Conservation (phyloP, 1,140 invertebrate species). For the Cherax quadricarinatus region DNA sequence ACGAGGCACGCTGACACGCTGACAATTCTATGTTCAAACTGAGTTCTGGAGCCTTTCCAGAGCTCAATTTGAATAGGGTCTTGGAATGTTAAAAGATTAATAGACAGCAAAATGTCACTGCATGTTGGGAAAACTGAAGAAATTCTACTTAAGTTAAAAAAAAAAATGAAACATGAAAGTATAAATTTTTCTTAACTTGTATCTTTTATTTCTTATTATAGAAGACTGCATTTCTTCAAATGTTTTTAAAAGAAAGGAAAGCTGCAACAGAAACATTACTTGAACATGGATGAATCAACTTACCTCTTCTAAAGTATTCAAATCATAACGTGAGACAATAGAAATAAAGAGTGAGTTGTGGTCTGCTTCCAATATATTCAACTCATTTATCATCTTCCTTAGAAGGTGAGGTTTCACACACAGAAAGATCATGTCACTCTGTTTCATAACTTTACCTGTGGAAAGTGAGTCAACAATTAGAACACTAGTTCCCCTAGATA, state of each 20-base stretch:
- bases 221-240: neutral
- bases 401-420: slow-evolving; percentile 69
- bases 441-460: slow-evolving; percentile 36
- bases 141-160: no score
- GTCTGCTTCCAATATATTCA: slow-evolving; percentile 19
- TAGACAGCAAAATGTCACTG: no score
- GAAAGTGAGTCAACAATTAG: neutral
- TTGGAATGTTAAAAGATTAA: no score
- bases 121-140: no score
- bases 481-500: neutral
- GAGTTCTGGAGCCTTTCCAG: no score
- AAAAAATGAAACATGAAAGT: no score
- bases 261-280: neutral
- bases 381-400: slow-evolving; percentile 31
- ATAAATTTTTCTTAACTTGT: no score
- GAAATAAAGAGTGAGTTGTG: slow-evolving; percentile 69
- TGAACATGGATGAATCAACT: neutral
- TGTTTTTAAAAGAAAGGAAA: neutral
- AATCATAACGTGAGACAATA: slow-evolving; percentile 54
- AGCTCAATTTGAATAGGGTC: no score
- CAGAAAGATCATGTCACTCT: slow-evolving; percentile 63
- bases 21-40: no score
- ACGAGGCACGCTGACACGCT: no score
- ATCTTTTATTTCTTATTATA: no score
- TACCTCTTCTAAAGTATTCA: slow-evolving; percentile 52